A percentile compares a stretch with the other conserved stretches of the same genome.
Evolutionary conservation across 1,140 invertebrate species (phyloP).

Genomic region (Magallana gigas): DNA sequence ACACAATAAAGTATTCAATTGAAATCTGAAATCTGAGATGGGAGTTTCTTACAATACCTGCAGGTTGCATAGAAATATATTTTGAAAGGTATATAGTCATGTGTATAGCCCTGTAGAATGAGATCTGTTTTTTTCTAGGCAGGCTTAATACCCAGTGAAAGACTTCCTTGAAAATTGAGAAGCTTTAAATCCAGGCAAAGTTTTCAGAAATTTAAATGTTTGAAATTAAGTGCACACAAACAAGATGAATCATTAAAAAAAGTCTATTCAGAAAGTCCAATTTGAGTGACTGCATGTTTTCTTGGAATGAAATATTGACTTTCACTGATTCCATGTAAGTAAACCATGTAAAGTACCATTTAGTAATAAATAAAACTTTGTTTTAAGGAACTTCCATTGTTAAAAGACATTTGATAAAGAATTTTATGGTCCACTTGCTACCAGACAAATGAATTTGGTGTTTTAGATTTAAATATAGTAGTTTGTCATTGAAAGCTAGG

Average conservation of each 20-base stretch:
- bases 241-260: background rate
- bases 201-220: constrained; percentile 29
- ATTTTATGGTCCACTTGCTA: no score
- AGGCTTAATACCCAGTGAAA: constrained; percentile 7
- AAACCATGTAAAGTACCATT: background rate
- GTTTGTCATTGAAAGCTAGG: no score
- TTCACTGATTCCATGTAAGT: constrained; percentile 23
- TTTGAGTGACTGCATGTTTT: background rate
- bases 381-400: no score
- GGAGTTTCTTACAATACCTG: background rate
- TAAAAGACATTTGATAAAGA: no score
- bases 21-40: background rate
- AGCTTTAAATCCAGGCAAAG: constrained; percentile 21
- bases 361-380: no score
- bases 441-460: no score
- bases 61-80: background rate
- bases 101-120: constrained; percentile 7
- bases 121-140: constrained; percentile 6
- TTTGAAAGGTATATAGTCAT: background rate
- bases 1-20: no score
- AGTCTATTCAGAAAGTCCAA: background rate
- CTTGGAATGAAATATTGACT: background rate
- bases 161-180: constrained; percentile 25
- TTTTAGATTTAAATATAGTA: no score
- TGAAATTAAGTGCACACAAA: background rate